Percentiles rank a stretch among this genome's conserved stretches.
phyloP scores from a whole-genome alignment of 2,113 vertebrate genomes.

The Odobenus rosmarus region DNA sequence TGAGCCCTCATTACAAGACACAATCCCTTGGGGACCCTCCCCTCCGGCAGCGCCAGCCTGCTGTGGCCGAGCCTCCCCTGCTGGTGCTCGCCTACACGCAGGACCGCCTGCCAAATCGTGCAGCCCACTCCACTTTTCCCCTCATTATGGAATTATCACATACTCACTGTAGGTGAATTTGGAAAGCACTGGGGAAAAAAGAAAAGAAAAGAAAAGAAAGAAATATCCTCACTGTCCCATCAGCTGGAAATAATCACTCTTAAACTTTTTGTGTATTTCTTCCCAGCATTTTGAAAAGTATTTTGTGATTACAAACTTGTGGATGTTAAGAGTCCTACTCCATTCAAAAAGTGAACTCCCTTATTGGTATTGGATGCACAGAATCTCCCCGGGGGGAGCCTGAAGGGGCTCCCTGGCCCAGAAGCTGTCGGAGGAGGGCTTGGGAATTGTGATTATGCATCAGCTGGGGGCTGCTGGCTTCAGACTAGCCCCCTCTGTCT shows the following conservation, averaged over 20 bases:
- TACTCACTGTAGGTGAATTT: neutral
- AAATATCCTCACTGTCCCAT: neutral
- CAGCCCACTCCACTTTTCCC: neutral
- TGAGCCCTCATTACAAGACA: neutral
- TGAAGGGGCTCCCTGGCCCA: fast-evolving
- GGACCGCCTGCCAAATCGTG: neutral
- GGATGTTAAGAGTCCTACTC: no score
- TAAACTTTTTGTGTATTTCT: neutral
- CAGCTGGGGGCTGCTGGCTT: neutral
- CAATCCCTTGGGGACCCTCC: neutral
- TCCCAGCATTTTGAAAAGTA: neutral
- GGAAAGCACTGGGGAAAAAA: neutral
- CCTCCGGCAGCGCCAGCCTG: neutral
- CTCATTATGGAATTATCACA: neutral
- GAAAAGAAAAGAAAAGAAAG: neutral
- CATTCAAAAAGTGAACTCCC: neutral
- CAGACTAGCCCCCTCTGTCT: fast-evolving
- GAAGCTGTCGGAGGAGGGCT: neutral
- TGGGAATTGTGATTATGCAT: fast-evolving
- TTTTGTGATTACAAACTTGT: neutral
- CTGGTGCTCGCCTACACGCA: neutral
- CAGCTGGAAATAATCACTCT: neutral
- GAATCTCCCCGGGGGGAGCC: no score
- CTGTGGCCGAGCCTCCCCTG: neutral
- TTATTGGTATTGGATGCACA: fast-evolving